Percentiles rank a stretch among this genome's conserved stretches.
Conservation (phyloP, 2,888 invertebrate genomes). For the Mechanitis messenoides region DNA sequence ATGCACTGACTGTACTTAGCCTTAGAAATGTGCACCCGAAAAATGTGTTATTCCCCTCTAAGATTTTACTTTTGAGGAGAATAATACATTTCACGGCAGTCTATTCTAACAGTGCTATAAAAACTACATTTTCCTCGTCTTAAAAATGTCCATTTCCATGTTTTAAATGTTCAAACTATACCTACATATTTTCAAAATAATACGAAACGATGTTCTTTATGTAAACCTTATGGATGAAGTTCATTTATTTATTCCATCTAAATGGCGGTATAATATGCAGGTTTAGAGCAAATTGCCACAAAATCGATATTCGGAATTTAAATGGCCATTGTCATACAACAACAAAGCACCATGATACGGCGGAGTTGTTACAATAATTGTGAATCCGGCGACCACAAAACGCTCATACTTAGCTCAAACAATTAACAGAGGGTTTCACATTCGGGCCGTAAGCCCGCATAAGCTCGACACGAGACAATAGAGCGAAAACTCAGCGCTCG, state of each 20-base stretch:
- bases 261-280: conserved; percentile 3
- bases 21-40: too few species aligned
- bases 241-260: background rate
- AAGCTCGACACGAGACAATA: conserved; percentile 64
- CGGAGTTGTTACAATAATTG: conserved; percentile 65
- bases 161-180: too few species aligned
- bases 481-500: conserved; percentile 59
- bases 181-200: too few species aligned
- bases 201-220: too few species aligned
- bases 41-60: too few species aligned
- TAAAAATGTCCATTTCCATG: too few species aligned
- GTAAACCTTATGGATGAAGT: too few species aligned
- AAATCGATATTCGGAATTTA: conserved; percentile 29
- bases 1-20: too few species aligned
- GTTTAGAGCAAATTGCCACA: conserved; percentile 38
- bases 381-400: conserved; percentile 59
- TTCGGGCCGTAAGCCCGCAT: conserved; percentile 64
- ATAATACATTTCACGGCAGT: too few species aligned
- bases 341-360: conserved; percentile 58
- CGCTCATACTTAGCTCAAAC: conserved; percentile 66
- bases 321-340: conserved; percentile 49
- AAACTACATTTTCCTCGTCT: too few species aligned
- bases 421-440: conserved; percentile 68
- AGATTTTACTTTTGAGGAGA: too few species aligned
- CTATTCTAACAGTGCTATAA: too few species aligned